These are phyloP conservation scores for Deilephila porcellus DNA, from an alignment of 2,888 invertebrate genomes.

Conservation along the genomic window DNA sequence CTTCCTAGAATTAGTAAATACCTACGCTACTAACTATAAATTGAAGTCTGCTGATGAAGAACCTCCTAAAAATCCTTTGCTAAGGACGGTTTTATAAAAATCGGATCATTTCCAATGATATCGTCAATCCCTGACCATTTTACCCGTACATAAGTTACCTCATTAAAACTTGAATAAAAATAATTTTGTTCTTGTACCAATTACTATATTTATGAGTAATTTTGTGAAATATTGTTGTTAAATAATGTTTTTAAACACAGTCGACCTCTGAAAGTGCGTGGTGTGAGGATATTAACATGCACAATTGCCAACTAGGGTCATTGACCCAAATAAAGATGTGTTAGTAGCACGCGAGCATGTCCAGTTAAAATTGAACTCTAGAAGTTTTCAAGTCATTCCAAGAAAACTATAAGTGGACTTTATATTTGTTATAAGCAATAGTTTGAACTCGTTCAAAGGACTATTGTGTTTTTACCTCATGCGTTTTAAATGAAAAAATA, in stretches of 20 bases:
- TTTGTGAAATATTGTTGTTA: not conserved
- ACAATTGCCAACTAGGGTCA: constrained; percentile 36
- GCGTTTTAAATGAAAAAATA: no score
- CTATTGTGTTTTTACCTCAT: no score
- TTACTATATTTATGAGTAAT: constrained; percentile 8
- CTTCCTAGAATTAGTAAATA: no score
- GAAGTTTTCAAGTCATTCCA: not conserved
- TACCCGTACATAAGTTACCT: not conserved
- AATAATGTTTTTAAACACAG: constrained; percentile 18
- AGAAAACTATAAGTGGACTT: not conserved
- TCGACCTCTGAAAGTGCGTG: constrained; percentile 48
- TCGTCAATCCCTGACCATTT: no score
- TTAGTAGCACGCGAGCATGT: constrained; percentile 43
- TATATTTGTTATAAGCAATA: not conserved
- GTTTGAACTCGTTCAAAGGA: not conserved
- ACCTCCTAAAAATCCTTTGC: no score
- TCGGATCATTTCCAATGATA: no score
- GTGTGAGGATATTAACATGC: constrained; percentile 47
- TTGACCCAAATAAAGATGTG: constrained; percentile 46
- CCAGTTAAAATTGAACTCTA: constrained; percentile 28
- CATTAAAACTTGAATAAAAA: not conserved
- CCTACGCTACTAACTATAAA: no score
- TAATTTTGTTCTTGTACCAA: not conserved
- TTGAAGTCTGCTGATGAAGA: no score
- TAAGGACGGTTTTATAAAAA: no score